These are phyloP conservation scores for Odontocerum albicorne DNA, from an alignment of 2,888 invertebrate species.

Conservation along the genomic window DNA sequence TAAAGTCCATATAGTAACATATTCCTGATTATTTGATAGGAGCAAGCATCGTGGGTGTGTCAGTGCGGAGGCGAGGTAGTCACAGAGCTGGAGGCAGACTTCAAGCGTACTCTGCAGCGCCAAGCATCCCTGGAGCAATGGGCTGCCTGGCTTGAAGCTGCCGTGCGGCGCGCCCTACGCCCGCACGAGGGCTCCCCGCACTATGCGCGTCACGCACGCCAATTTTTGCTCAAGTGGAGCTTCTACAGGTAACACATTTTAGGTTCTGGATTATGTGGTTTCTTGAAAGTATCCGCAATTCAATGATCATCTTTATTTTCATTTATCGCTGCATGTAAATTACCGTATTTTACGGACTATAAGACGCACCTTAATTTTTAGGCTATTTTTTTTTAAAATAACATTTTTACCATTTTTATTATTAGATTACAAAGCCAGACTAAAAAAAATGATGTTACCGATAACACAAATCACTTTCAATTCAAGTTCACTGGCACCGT, in stretches of 20 bases:
- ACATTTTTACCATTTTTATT: too few species aligned
- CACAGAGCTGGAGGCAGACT: constrained; percentile 87
- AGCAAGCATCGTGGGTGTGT: constrained; percentile 92
- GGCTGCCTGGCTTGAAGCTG: constrained; percentile 96
- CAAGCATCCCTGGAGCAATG: constrained; percentile 95
- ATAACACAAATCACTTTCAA: too few species aligned
- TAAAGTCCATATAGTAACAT: too few species aligned
- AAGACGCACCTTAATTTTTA: too few species aligned
- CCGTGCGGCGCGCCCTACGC: constrained; percentile 86
- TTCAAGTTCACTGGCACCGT: too few species aligned
- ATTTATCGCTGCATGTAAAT: too few species aligned
- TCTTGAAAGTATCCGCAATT: not conserved
- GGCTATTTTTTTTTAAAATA: too few species aligned
- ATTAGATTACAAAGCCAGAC: too few species aligned
- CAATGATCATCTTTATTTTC: not conserved
- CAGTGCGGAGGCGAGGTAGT: constrained; percentile 85
- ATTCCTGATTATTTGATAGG: too few species aligned
- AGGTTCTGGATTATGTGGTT: not conserved
- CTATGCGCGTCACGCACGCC: constrained; percentile 83
- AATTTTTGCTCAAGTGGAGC: constrained; percentile 97
- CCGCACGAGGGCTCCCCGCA: constrained; percentile 83
- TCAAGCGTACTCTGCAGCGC: constrained; percentile 87
- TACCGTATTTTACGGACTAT: too few species aligned
- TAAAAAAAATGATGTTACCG: too few species aligned
- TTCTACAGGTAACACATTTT: constrained; percentile 80